Evolutionary conservation across 2,113 vertebrate genomes (phyloP), one percentile per base, ranked within the genome.

Genomic region (Blennius ocellaris): DNA sequence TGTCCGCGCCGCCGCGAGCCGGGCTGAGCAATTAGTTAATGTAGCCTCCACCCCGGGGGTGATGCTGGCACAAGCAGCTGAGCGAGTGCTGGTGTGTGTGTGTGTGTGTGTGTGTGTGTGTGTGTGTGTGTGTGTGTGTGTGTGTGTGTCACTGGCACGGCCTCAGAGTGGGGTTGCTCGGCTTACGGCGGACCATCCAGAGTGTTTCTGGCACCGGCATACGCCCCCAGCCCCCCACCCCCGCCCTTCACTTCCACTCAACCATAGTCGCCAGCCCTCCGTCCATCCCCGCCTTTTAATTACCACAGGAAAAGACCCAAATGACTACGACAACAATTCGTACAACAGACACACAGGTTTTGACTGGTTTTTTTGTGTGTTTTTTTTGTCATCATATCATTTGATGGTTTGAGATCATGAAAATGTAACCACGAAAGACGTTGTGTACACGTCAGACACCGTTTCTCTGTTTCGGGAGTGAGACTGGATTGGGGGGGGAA

Each of bases 11-110:
- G 73, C 73, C 63, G 60, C 73, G 73, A 90, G 83, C 78, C 15
- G 76, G 63, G 61, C 82, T 73, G 74, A 87, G 87, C 89, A 92
- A 91, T 91, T 90, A 90, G 85, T 89, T 89, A 88, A 92, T 91
- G 85, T 82, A 80, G 72, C 85, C 82, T 83, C 70, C 68, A 81
- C 77, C 83, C 88, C 78, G 45, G 70, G 85, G 84, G 76, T 78
- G 70, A 83, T 67, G 76, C 71, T 89, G 83, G 82, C 85, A 76
- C 67, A 6, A 74, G 41, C 37, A 51, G 49, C 59, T 44, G 1
- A 37, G 48, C 44, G 11, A 85, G 72, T 48, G 55, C 21, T 76
- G 21, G 44, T 81, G 69, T 76, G 58, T 44, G 51, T 56, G 21
- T 30, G 21, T 40, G 5, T 54, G 39, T 44, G 50, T 59, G 7